Conservation (phyloP, 2,797 vertebrate species). For the Ptychadena robeensis region DNA sequence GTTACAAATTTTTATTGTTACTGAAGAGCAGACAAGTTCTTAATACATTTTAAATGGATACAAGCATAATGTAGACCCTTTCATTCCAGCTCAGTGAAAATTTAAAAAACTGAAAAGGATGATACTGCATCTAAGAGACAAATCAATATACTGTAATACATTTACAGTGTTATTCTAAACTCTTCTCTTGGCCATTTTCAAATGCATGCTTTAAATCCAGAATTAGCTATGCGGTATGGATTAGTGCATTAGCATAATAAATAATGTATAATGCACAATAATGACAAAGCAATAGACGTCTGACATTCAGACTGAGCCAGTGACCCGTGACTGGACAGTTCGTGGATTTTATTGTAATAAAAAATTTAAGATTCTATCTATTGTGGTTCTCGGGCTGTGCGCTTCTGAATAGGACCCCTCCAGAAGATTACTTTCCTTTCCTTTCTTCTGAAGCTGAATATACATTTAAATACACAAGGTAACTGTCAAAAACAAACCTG, state of each 20-base stretch:
- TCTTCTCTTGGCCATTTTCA: neutral
- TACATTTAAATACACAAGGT: no score
- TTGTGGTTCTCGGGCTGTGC: neutral
- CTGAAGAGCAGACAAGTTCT: no score
- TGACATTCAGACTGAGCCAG: constrained; percentile 40
- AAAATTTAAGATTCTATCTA: neutral
- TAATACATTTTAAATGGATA: no score
- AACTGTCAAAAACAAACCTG: no score
- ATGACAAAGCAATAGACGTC: constrained; percentile 26
- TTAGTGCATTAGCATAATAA: constrained; percentile 42
- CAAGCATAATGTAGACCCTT: no score
- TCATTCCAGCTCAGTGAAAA: no score
- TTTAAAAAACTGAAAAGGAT: neutral
- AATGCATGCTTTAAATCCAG: neutral
- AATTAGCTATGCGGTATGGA: constrained; percentile 20
- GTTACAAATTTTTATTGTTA: no score
- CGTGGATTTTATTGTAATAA: constrained; percentile 15
- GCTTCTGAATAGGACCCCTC: no score
- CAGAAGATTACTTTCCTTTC: no score
- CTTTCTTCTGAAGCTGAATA: no score
- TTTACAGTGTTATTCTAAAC: neutral
- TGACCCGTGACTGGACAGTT: constrained; percentile 23
- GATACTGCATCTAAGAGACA: constrained; percentile 5
- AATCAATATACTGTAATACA: neutral
- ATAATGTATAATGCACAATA: constrained; percentile 40